phyloP scores from a whole-genome alignment of 2,113 vertebrate genomes.

The Acanthisitta chloris region DNA sequence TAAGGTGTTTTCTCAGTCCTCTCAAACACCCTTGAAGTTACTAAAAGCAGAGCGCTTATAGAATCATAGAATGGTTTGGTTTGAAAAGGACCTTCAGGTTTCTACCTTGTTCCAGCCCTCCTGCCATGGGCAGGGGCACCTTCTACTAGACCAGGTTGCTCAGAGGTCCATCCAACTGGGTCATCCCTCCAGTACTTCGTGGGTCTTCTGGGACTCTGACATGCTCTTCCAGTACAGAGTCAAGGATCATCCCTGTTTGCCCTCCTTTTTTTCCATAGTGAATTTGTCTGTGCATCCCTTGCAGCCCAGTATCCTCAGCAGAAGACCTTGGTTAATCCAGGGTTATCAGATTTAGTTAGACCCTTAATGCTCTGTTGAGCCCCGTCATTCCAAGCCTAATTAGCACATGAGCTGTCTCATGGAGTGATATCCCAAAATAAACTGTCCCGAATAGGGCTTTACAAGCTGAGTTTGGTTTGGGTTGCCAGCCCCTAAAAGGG shows the following conservation, averaged over 20 bases:
- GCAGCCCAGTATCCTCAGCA: background rate
- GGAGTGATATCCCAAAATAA: constrained; percentile 36
- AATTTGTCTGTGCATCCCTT: background rate
- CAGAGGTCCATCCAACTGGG: background rate
- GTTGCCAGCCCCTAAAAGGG: background rate
- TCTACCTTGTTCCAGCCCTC: background rate
- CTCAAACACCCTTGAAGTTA: background rate
- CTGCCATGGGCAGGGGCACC: background rate
- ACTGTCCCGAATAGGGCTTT: constrained; percentile 6
- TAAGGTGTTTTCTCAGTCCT: background rate
- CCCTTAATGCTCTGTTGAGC: constrained; percentile 39
- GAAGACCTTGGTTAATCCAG: constrained; percentile 37
- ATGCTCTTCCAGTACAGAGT: background rate
- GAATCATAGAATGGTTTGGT: background rate
- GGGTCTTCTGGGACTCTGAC: background rate
- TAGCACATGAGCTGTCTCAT: constrained; percentile 37
- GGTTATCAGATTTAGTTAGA: constrained; percentile 51
- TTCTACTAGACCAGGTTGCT: background rate
- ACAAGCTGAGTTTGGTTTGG: background rate
- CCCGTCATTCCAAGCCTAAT: constrained; percentile 33
- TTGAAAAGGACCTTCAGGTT: background rate
- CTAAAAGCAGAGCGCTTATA: background rate
- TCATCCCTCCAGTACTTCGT: background rate
- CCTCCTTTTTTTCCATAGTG: background rate
- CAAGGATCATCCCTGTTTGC: background rate